Base-by-base conservation (phyloP, 2,113 vertebrate genomes). In the Rhipidura dahli region DNA sequence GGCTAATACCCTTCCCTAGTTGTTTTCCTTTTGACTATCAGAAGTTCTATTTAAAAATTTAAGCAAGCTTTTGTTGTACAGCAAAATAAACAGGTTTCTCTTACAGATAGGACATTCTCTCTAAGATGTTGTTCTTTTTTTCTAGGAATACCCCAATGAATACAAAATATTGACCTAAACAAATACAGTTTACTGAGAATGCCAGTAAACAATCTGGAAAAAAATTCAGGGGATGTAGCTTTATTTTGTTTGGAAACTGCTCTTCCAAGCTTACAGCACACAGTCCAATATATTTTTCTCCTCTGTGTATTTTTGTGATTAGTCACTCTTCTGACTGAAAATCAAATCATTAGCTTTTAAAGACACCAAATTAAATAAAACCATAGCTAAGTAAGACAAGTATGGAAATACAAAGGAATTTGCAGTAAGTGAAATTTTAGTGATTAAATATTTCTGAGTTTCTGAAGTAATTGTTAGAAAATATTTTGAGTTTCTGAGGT, bases 141-240 rank as follows among this genome's bases (percentile, higher is more conserved):
- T 22, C 37, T 76, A 22, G 60, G 42, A 93, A 88, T 91, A 85
- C 33, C 31, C 75, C n/a, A 47, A 57, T 77, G 83, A 93, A 94
- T 93, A 64, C 53, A 91, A 90, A 92, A 88, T 89, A 93, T 83
- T 91, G 77, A 92, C 83, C 87, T 86, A 92, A 96, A 90, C 28
- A 85, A 86, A 88, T 72, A 26, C 26, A 53, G 53, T 93, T 93
- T 88, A 72, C 17, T 44, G 40, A 85, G 24, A 69, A 39, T 95
- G 60, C 21, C 61, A 86, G 73, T 91, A 86, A 96, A 90, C 81
- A 87, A 44, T 64, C 87, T 94, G 83, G 78, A 57, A 88, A 95
- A 53, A 64, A 89, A 92, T 91, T 87, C 71, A 59, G 59, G 89
- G 39, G 30, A 83, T 72, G 16, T 49, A 88, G 65, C 75, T 88